Evolutionary conservation across 2,797 vertebrate species (phyloP).

Genomic region (Melanotaenia maccullochi): DNA sequence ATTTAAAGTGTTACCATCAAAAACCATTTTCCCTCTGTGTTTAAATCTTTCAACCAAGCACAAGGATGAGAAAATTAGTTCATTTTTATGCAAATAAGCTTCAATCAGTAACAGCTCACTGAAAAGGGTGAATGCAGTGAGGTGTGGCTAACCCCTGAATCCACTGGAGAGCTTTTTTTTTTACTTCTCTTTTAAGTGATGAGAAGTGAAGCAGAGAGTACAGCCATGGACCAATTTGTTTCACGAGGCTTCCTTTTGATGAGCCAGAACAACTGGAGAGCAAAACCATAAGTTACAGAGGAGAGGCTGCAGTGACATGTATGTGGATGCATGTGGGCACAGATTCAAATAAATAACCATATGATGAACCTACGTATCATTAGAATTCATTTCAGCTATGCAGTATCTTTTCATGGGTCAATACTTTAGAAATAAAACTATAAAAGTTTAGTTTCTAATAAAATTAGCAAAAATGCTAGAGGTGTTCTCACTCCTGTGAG

Average conservation of each 20-base stretch:
- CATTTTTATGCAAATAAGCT: constrained; percentile 87
- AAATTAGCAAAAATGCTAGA: too few relatives aligned
- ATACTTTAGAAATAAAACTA: too few relatives aligned
- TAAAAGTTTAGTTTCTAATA: too few relatives aligned
- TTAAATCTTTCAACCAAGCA: constrained; percentile 47
- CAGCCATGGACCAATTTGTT: neutral
- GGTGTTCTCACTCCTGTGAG: too few relatives aligned
- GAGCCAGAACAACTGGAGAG: neutral
- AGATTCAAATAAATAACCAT: neutral
- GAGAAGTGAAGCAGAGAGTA: constrained; percentile 33
- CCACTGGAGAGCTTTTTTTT: constrained; percentile 42
- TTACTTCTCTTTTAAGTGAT: constrained; percentile 27
- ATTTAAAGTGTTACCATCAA: constrained; percentile 35
- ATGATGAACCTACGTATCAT: too few relatives aligned
- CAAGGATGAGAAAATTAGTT: constrained; percentile 69
- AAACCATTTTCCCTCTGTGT: constrained; percentile 35
- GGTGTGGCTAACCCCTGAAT: constrained; percentile 66
- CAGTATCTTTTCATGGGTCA: too few relatives aligned
- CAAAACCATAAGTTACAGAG: neutral
- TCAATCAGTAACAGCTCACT: constrained; percentile 66
- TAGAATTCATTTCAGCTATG: too few relatives aligned
- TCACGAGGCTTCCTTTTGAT: neutral
- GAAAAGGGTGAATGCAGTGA: constrained; percentile 64
- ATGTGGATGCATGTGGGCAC: neutral
- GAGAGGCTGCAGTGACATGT: neutral